Evolutionary conservation across 2,888 invertebrate species (phyloP), one percentile per base, ranked within the genome.

Genomic region (Megalurothrips usitatus): DNA sequence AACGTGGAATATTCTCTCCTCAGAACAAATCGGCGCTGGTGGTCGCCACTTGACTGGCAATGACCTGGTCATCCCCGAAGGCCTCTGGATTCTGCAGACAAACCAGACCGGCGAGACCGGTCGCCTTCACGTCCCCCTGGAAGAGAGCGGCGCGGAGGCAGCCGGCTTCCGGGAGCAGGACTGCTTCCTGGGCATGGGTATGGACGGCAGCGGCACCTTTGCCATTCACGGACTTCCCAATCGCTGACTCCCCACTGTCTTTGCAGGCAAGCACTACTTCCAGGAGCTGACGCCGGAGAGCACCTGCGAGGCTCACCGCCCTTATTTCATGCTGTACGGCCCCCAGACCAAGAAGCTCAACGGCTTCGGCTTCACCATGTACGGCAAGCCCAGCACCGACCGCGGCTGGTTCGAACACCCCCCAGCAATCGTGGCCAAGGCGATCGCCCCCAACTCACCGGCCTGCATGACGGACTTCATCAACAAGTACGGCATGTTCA

Each of bases 381-480:
- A 49, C 48, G 81, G 81, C 47, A 78, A 47, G 47, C 19, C 75
- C 48, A 47, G n/a, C 78, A 34, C 63, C 48, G 14, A 48, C 48
- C 78, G 79, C 49, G 52, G 68, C n/a, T 68, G 47, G 79, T 48
- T 79, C n/a, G 81, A 81, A 47, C 14, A 19, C 4, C 34, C 80
- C 49, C 19, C 81, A 11, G 49, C 81, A 19, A 1, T 34, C 17
- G 63, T 23, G 9, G 63, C 58, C 52, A 81, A 49, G 79, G 47
- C 78, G 1, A 81, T 81, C 23, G 47, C 81, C 17, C 82, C 82
- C 58, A 79, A 82, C 47, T 49, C 82, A 34, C 82, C 82, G 34
- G 34, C 34, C 17, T 82, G 82, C 75, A 43, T 82, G 68, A 26
- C 63, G 10, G 81, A 82, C 23, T 68, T 34, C 34, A 49, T 78